Conservation (phyloP, 2,113 vertebrate species). For the Leptobrachium leishanense region DNA sequence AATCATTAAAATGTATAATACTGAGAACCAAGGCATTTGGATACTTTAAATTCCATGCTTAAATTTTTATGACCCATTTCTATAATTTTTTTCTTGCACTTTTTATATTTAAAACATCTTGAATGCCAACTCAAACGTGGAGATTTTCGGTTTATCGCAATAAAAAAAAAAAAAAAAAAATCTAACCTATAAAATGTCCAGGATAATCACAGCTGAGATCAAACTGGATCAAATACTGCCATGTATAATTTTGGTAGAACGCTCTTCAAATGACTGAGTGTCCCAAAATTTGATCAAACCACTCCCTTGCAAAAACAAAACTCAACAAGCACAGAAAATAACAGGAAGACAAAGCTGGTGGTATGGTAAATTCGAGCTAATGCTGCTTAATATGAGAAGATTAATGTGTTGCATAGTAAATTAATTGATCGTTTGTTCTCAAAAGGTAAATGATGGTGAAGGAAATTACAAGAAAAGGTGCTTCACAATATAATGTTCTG, state of each 20-base stretch:
- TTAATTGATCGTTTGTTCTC: constrained; percentile 72
- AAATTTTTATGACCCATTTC: constrained; percentile 71
- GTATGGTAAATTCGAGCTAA: constrained; percentile 68
- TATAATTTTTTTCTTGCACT: constrained; percentile 69
- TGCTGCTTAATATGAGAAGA: constrained; percentile 64
- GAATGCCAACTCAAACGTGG: constrained; percentile 61
- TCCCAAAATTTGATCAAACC: constrained; percentile 72
- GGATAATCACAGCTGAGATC: constrained; percentile 75
- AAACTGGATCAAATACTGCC: constrained; percentile 79
- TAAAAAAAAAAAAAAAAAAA: constrained; percentile 53
- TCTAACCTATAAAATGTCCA: constrained; percentile 71
- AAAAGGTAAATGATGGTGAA: constrained; percentile 64
- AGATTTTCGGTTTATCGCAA: constrained; percentile 50
- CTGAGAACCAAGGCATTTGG: constrained; percentile 82
- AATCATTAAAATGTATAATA: constrained; percentile 78
- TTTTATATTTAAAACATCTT: constrained; percentile 67
- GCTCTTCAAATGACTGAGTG: constrained; percentile 76
- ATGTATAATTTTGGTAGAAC: constrained; percentile 63
- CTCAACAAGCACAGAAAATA: constrained; percentile 57
- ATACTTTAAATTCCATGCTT: constrained; percentile 81
- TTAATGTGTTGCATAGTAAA: constrained; percentile 90
- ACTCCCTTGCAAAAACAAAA: constrained; percentile 58
- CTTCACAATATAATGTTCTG: constrained; percentile 62
- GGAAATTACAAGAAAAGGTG: constrained; percentile 65
- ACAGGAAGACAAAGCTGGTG: constrained; percentile 79